Conservation (phyloP, 2,888 invertebrate genomes). For the Erebia ligea region DNA sequence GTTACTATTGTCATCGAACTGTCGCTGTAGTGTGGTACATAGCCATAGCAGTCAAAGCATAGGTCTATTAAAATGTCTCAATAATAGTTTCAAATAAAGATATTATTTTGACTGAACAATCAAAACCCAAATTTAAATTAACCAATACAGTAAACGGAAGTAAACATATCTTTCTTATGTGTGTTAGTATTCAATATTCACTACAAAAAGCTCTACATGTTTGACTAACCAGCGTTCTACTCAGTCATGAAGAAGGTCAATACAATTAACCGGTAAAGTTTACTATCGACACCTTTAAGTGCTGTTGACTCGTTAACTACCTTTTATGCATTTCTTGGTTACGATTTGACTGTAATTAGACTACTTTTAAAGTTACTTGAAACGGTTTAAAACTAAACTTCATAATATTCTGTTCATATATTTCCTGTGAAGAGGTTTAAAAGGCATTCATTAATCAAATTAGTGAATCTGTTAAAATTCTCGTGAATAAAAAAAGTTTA, state of each 20-base stretch:
- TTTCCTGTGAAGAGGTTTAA: no score
- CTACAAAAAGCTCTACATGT: slow-evolving; percentile 1
- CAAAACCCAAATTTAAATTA: background rate
- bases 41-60: background rate
- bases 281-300: slow-evolving; percentile 23
- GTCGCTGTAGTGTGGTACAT: background rate
- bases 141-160: background rate
- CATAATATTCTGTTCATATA: no score
- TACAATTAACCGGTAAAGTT: slow-evolving; percentile 25
- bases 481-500: no score
- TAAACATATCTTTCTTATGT: slow-evolving; percentile 2
- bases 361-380: background rate
- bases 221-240: slow-evolving; percentile 3
- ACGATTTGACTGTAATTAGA: background rate
- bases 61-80: no score
- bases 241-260: slow-evolving; percentile 22
- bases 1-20: background rate
- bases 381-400: no score
- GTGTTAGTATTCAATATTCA: slow-evolving; percentile 5
- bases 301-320: slow-evolving; percentile 19
- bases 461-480: no score
- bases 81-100: no score
- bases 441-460: no score
- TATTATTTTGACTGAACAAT: background rate
- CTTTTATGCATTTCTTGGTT: slow-evolving; percentile 9